Evolutionary conservation across 2,888 invertebrate genomes (phyloP).

Genomic region (Priocnemis perturbator): DNA sequence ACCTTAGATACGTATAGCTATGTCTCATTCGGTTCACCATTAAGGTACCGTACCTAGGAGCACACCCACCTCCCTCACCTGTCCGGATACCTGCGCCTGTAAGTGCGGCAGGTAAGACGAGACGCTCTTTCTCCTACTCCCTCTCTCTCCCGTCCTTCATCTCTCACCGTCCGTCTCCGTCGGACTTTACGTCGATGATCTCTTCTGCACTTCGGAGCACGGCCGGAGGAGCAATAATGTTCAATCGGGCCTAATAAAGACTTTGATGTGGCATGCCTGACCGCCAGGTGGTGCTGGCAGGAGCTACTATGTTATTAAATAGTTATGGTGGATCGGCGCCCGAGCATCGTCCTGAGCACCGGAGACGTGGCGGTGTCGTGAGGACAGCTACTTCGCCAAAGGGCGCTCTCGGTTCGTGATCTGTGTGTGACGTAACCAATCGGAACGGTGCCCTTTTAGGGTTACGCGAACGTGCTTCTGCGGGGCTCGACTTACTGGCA

Average conservation of each 20-base stretch:
- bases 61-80: conserved; percentile 20
- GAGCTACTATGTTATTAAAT: conserved; percentile 61
- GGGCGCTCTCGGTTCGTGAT: not conserved
- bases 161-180: not conserved
- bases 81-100: conserved; percentile 19
- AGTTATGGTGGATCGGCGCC: conserved; percentile 55
- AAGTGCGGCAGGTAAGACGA: conserved; percentile 23
- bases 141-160: conserved; percentile 4
- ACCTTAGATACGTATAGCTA: conserved; percentile 18
- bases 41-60: conserved; percentile 14
- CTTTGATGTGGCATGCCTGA: conserved; percentile 57
- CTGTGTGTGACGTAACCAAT: conserved; percentile 21
- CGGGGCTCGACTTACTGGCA: too few species aligned
- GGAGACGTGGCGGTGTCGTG: conserved; percentile 16
- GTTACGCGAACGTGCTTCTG: too few species aligned
- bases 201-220: conserved; percentile 17
- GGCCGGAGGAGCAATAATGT: conserved; percentile 50
- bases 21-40: conserved; percentile 24
- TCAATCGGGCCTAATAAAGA: conserved; percentile 62
- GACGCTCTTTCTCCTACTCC: not conserved
- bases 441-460: conserved; percentile 1
- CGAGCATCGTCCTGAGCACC: conserved; percentile 20
- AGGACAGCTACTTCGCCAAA: conserved; percentile 23
- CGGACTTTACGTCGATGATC: conserved; percentile 8
- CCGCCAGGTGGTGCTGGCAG: conserved; percentile 57